These are phyloP conservation scores for Drosophila melanica DNA, from an alignment of 1,140 invertebrate genomes.

Conservation along the genomic window DNA sequence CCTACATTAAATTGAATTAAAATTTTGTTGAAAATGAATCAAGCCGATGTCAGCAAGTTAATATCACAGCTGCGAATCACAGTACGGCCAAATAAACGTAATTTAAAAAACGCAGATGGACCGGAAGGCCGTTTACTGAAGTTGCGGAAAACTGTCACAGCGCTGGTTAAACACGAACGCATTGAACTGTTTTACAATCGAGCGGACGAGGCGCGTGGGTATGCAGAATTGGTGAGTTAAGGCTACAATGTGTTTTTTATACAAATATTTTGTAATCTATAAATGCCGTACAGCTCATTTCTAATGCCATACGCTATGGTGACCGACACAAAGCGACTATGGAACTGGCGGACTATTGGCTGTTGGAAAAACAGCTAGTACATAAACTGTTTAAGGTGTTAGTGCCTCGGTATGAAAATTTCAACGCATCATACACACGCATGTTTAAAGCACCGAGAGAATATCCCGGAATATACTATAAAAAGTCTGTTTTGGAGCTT, in stretches of 20 bases:
- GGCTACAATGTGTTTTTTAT: not conserved
- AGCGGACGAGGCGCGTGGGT: conserved; percentile 94
- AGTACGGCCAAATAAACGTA: conserved; percentile 86
- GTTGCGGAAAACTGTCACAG: conserved; percentile 92
- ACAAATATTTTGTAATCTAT: not conserved
- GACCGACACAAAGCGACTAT: conserved; percentile 93
- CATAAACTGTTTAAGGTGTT: conserved; percentile 97
- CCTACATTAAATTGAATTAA: conserved; percentile 11
- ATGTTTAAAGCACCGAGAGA: conserved; percentile 88
- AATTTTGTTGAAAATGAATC: conserved; percentile 87
- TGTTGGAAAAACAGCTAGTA: conserved; percentile 94
- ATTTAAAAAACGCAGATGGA: conserved; percentile 88
- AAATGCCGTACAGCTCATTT: conserved; percentile 90
- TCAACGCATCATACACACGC: conserved; percentile 89
- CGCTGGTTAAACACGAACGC: conserved; percentile 94
- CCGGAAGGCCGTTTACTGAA: conserved; percentile 90
- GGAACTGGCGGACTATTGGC: conserved; percentile 95
- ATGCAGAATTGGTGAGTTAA: conserved; percentile 90
- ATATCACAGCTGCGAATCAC: conserved; percentile 90
- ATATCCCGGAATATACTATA: conserved; percentile 85
- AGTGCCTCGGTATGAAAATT: conserved; percentile 91
- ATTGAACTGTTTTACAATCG: conserved; percentile 91
- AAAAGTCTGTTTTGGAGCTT: conserved; percentile 90
- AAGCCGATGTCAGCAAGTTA: conserved; percentile 89
- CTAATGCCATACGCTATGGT: conserved; percentile 94